Percentiles rank a stretch among this genome's conserved stretches.
These are phyloP conservation scores for Neodiprion pinetum DNA, from an alignment of 1,140 invertebrate species.

Conservation along the genomic window DNA sequence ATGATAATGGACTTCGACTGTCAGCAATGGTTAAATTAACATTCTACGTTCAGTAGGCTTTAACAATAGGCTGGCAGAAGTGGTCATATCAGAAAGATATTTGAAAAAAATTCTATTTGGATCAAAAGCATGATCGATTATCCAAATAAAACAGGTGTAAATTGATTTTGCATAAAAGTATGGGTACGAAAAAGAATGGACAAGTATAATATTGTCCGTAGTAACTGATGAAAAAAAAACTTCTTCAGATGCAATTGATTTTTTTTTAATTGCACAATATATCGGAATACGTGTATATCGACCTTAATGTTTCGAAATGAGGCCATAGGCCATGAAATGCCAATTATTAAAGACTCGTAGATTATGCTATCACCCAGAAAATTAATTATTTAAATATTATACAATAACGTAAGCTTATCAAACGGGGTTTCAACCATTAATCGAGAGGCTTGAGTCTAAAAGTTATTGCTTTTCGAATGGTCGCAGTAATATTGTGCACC, in stretches of 20 bases:
- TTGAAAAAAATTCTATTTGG: not conserved
- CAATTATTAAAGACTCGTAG: conserved; percentile 58
- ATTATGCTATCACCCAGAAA: conserved; percentile 31
- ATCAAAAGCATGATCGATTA: not conserved
- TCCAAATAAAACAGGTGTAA: not conserved
- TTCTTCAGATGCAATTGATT: not conserved
- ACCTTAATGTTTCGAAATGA: conserved; percentile 35
- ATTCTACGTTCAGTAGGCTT: too few species aligned
- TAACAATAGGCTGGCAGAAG: too few species aligned
- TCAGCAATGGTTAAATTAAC: too few species aligned
- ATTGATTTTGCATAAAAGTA: not conserved
- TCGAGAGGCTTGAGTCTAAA: not conserved
- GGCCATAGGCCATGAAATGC: conserved; percentile 53
- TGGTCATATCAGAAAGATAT: too few species aligned
- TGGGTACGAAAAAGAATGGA: not conserved
- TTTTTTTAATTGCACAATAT: not conserved
- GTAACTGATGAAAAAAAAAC: not conserved
- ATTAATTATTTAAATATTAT: conserved; percentile 1
- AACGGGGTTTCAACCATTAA: not conserved
- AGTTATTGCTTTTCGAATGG: not conserved
- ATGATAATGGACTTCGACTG: too few species aligned
- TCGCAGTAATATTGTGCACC: not conserved
- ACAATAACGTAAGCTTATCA: not conserved
- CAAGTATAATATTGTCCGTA: not conserved
- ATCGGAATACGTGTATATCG: conserved; percentile 7